Evolutionary conservation across 2,113 vertebrate species (phyloP), one percentile per base, ranked within the genome.

Genomic region (Taurulus bubalis): DNA sequence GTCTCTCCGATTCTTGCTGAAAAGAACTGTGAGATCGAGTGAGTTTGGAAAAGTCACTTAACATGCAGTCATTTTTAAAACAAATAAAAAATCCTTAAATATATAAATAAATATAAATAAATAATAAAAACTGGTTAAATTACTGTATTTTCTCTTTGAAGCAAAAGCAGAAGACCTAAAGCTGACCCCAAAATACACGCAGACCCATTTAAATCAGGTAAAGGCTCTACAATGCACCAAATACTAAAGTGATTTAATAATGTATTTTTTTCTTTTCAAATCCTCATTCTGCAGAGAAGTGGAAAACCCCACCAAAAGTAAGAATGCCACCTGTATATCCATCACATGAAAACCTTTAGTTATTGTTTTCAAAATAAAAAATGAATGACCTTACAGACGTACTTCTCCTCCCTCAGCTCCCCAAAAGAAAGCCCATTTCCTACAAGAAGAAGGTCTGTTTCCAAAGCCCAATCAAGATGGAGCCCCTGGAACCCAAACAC

Each of bases 391-490:
- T n/a, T n/a, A n/a, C n/a, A n/a, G 14, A 56, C 18, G 34, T 42
- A 1, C 2, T 49, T 83, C 67, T 75, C 1, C 55, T 64, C 51
- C 49, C 24, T 38, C 28, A 90, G 92, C 58, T 72, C 10, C 22
- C 3, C 8, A 62, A n/a, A n/a, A 82, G 66, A 63, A 82, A 24
- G 51, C n/a, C 30, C 0, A 40, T 86, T 6, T 4, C 32, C 2
- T 86, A 16, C 77, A 92, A 82, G 70, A 94, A 94, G 78, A 91
- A 84, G 65, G 92, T 95, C 1, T 86, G 59, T 0, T 94, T 94
- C 59, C 90, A 86, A 77, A 90, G 71, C 26, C 87, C 88, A 63
- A 6, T 84, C 11, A 30, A 49, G 26, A 7, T 71, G 10, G 83
- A 79, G 45, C 82, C 4, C 30, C 38, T 55, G 2, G 22, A 70